Percentiles rank a stretch among this genome's conserved stretches.
Conservation (phyloP, 2,888 invertebrate genomes). For the Amorpha juglandis region DNA sequence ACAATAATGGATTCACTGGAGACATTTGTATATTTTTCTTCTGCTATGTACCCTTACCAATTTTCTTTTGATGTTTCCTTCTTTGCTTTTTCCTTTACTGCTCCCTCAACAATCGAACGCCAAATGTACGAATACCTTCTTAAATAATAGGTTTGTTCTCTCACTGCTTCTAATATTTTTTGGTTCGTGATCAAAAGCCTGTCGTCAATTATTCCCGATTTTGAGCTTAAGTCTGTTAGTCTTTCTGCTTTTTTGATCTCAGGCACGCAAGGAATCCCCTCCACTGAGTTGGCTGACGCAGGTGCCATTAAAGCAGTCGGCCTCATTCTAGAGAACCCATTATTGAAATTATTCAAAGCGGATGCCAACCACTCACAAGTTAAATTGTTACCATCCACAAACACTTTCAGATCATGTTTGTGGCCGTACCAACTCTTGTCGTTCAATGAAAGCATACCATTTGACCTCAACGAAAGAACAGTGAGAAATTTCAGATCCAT, state of each 20-base stretch:
- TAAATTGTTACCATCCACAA: slow-evolving; percentile 67
- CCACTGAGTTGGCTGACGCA: slow-evolving; percentile 52
- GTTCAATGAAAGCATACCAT: slow-evolving; percentile 56
- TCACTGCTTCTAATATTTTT: slow-evolving; percentile 69
- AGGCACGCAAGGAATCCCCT: slow-evolving; percentile 64
- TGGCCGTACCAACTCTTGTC: slow-evolving; percentile 66
- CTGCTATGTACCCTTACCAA: background rate
- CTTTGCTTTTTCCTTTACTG: slow-evolving; percentile 33
- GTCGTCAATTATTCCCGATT: slow-evolving; percentile 51
- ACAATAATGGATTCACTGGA: background rate
- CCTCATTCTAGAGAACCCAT: slow-evolving; percentile 66
- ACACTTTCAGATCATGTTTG: slow-evolving; percentile 55
- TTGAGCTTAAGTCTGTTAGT: slow-evolving; percentile 29
- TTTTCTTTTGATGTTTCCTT: background rate
- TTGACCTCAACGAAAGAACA: slow-evolving; percentile 59
- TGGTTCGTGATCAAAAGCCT: slow-evolving; percentile 63
- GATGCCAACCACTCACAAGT: slow-evolving; percentile 67
- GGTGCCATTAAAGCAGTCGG: slow-evolving; percentile 50
- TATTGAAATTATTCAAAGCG: slow-evolving; percentile 63
- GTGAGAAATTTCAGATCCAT: slow-evolving; percentile 63
- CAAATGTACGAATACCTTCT: slow-evolving; percentile 44
- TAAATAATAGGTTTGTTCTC: slow-evolving; percentile 64
- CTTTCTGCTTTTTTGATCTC: slow-evolving; percentile 38
- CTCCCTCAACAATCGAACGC: slow-evolving; percentile 41
- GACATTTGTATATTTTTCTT: background rate